Evolutionary conservation across 2,797 vertebrate genomes (phyloP).

Genomic region (Enteromius fasciolatus): DNA sequence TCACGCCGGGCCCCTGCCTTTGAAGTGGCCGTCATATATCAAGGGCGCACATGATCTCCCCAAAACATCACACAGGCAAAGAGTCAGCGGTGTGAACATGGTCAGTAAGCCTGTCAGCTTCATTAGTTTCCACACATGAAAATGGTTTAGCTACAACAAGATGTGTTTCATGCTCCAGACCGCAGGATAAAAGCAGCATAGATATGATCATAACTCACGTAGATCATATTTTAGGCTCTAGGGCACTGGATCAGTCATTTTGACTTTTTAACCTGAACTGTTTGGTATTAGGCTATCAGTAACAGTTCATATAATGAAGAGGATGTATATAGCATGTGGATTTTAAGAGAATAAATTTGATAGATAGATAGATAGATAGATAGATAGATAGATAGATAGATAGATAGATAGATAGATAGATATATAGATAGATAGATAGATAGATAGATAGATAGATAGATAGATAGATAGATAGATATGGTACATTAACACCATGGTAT

Average conservation of each 20-base stretch:
- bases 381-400: no score
- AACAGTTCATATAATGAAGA: not conserved
- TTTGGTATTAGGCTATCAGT: not conserved
- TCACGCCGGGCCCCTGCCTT: conserved; percentile 76
- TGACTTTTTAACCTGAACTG: not conserved
- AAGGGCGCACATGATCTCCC: conserved; percentile 67
- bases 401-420: no score
- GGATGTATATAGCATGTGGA: no score
- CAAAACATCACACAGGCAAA: conserved; percentile 47
- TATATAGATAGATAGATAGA: no score
- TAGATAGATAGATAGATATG: no score
- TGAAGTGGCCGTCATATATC: conserved; percentile 77
- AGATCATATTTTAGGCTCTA: not conserved
- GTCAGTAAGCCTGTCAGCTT: conserved; percentile 23
- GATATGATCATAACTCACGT: conserved; percentile 1
- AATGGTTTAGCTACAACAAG: conserved; percentile 22
- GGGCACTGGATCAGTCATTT: not conserved
- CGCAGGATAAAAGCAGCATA: conserved; percentile 1
- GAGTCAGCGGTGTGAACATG: conserved; percentile 34
- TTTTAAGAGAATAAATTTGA: not conserved
- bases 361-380: no score
- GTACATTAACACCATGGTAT: no score
- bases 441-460: no score
- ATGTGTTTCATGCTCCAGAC: conserved; percentile 9
- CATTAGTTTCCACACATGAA: conserved; percentile 25